Evolutionary conservation across 1,140 invertebrate species (phyloP).

Genomic region (Euglossa dilemma): DNA sequence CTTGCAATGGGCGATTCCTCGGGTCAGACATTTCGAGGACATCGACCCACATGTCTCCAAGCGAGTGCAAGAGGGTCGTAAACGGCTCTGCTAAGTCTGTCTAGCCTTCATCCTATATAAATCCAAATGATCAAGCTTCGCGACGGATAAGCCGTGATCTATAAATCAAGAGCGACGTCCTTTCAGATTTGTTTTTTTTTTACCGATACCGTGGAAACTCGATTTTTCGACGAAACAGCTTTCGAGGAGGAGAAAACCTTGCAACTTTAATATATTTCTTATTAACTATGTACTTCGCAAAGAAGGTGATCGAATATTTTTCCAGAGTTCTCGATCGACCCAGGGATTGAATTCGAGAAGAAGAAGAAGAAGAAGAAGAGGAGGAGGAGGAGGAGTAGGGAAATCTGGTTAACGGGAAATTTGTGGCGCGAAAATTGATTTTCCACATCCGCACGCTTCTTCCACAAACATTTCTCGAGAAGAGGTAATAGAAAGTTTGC

Average conservation of each 20-base stretch:
- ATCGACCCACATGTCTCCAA: neutral
- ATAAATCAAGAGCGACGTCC: neutral
- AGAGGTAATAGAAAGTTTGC: neutral
- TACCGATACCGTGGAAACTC: too few relatives aligned
- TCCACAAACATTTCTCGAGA: neutral
- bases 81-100: neutral
- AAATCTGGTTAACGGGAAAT: neutral
- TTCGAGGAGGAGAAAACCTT: too few relatives aligned
- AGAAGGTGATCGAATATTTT: neutral
- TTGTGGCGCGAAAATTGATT: neutral
- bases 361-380: neutral
- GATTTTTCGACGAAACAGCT: too few relatives aligned
- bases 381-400: neutral
- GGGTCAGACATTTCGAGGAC: neutral
- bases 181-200: neutral
- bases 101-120: neutral
- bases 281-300: neutral
- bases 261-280: too few relatives aligned
- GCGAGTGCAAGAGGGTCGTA: neutral
- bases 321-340: neutral
- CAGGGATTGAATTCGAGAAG: neutral
- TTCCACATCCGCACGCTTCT: neutral
- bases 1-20: neutral
- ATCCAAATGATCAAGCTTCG: slow-evolving; percentile 2
- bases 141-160: neutral